Evolutionary conservation across 2,113 vertebrate genomes (phyloP).

Genomic region (Ia io): DNA sequence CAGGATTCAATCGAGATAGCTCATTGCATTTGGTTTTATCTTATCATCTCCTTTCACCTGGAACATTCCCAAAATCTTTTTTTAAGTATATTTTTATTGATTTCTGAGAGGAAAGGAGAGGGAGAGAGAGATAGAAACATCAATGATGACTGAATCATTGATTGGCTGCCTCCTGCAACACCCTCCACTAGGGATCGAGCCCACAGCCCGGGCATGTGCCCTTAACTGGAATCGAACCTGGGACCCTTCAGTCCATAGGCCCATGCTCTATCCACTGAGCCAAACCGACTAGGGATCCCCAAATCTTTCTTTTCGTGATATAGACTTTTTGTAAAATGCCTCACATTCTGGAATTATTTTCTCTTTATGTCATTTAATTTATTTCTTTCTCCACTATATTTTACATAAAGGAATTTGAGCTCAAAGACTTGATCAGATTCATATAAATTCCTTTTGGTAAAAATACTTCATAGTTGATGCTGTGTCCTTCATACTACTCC

Average conservation of each 20-base stretch:
- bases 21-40: not conserved
- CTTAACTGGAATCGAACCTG: no score
- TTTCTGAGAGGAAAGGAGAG: no score
- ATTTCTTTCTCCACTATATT: not conserved
- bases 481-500: not conserved
- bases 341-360: not conserved
- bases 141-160: no score
- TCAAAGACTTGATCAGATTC: not conserved
- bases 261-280: no score
- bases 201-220: no score
- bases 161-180: no score
- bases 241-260: no score
- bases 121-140: no score
- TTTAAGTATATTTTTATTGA: no score
- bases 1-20: not conserved
- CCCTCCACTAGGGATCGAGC: no score
- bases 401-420: not conserved
- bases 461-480: not conserved
- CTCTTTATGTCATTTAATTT: not conserved
- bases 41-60: not conserved
- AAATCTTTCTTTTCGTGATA: not conserved
- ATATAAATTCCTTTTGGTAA: not conserved
- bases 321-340: not conserved
- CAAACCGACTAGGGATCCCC: not conserved
- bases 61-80: not conserved